Conservation (phyloP, 2,797 vertebrate genomes). For the Tapirus indicus region DNA sequence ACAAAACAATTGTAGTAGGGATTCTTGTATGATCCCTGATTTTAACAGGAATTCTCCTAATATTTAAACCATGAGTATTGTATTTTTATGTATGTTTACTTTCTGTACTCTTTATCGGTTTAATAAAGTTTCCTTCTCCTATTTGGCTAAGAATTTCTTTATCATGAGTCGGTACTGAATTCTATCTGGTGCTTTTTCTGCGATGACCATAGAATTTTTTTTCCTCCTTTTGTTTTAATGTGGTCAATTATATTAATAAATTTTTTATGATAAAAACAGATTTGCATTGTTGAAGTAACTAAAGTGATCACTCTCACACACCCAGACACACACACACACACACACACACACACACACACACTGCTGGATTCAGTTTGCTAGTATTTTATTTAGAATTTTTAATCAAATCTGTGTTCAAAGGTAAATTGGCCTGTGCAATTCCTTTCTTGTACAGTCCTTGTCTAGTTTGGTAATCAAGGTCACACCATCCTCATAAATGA, state of each 20-base stretch:
- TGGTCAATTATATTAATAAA: neutral
- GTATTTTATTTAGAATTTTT: neutral
- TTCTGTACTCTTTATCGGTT: slow-evolving; percentile 1
- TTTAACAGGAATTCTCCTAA: neutral
- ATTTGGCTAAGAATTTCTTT: slow-evolving; percentile 8
- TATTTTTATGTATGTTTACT: neutral
- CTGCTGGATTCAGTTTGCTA: neutral
- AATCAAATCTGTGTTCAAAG: slow-evolving; percentile 7
- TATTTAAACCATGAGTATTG: neutral
- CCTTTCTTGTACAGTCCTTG: neutral
- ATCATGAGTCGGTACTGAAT: slow-evolving; percentile 20
- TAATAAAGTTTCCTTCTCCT: slow-evolving; percentile 6
- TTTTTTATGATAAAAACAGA: slow-evolving; percentile 32
- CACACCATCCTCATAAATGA: neutral
- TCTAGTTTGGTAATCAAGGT: neutral
- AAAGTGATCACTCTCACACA: neutral
- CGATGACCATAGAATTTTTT: neutral
- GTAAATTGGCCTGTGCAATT: neutral
- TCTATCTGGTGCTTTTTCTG: neutral
- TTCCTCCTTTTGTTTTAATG: neutral
- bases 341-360: neutral
- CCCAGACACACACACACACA: neutral
- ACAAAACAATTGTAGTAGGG: neutral
- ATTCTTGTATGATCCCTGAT: neutral
- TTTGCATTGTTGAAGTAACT: slow-evolving; percentile 9